Evolutionary conservation across 1,140 invertebrate genomes (phyloP), one percentile per base, ranked within the genome.

Genomic region (Neodiprion lecontei): DNA sequence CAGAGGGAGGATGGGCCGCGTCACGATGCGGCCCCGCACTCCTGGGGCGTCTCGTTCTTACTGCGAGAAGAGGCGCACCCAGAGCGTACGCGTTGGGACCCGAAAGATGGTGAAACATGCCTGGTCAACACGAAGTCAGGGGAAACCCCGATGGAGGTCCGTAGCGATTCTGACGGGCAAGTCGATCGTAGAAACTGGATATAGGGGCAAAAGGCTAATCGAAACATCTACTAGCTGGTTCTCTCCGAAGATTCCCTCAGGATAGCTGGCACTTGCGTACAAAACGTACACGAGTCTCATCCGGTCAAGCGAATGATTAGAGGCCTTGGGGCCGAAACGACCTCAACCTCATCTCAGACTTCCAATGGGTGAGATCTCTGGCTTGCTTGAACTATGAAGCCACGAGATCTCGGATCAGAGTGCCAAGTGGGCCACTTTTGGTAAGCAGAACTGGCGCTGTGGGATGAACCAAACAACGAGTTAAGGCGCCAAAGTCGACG

Each of bases 381-480:
- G 86, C 90, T 92, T 92, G 88, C 91, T 93, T 89, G 85, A 92
- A 80, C 68, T 69, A 79, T 89, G 89, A 90, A 90, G 87, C 82
- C 81, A 77, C 75, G 81, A 78, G 76, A 94, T 90, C 94, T 94
- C 71, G 76, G 88, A 90, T 92, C 88, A 89, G 89, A 91, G 92
- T 92, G 91, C 92, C 91, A 90, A 95, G 93, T 94, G 93, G 93
- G 93, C 94, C 94, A 95, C 90, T 95, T 95, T 95, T 95, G 93
- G 94, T 95, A 95, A 95, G 93, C 93, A 95, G 94, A 95, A 95
- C 94, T 95, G 94, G 94, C 92, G 94, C 90, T 95, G 94, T 91
- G 93, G 92, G 93, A 95, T 94, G 93, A 94, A 94, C 92, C 91
- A 90, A 93, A 93, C 91, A 92, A 88, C 81, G 90, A 89, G 91